Evolutionary conservation across 2,888 invertebrate genomes (phyloP), one percentile per base, ranked within the genome.

Genomic region (Tinea semifulvella): DNA sequence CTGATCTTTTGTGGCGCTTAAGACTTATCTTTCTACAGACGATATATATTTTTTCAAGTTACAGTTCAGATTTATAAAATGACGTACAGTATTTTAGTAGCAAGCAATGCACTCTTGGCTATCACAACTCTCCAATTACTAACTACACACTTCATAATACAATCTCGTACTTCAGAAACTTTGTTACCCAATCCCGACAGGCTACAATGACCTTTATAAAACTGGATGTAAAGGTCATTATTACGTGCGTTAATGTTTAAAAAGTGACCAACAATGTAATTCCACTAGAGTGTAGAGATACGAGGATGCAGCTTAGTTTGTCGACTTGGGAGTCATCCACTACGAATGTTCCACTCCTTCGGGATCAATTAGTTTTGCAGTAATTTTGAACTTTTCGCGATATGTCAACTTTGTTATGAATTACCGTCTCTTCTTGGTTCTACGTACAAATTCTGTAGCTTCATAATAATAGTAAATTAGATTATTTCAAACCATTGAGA

Each of bases 291-390:
- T 36, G 36, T 16, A 36, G 36, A 36, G 36, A 36, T 36, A 36
- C 36, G 36, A 36, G 17, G 36, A 36, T 36, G 36, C 36, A 42
- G 42, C 42, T 25, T 25, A 42, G 42, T 42, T 42, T 27, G 26
- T 25, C 27, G 16, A 25, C 42, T 42, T 19, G 46, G 58, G 69
- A 61, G 54, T 53, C 62, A 68, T 70, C 55, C 52, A 57, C 61
- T 50, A 61, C 56, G 52, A 59, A 63, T 69, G 36, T 36, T 70
- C 69, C 66, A 39, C 42, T 49, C 48, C 65, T 54, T 42, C 20
- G 65, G 65, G 71, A 63, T 63, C 68, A 65, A 72, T 72, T 71
- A 69, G 65, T 70, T 66, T 64, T 20, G 31, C 31, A 26, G 42
- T 25, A 25, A 42, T 42, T 42, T 27, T 42, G 18, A 26, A 25